Base-by-base conservation (phyloP, 2,113 vertebrate species). In the Phoxinus phoxinus region DNA sequence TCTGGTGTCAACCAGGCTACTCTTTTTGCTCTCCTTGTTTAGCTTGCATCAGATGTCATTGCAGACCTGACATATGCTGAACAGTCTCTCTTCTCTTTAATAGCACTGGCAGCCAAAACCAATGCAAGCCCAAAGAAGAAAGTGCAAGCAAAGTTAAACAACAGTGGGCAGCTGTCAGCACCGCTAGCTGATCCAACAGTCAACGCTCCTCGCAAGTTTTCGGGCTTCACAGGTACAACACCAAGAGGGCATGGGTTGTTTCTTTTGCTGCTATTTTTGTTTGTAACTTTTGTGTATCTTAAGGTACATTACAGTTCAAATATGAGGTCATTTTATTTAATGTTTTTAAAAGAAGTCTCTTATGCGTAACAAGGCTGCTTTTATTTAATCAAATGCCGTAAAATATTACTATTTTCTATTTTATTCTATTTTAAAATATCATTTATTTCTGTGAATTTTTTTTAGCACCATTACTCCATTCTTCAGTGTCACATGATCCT, bases 181-280 rank as follows among this genome's bases (percentile, higher is more conserved):
- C 95, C 96, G 37, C 90, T 93, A 0, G 88, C 93, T 0, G 91
- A 94, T 84, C 92, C 93, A 0, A 85, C 93, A 6, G 86, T 67
- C 84, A 96, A 96, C 7, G 96, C 96, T 0, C 97, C 97, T 3
- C 96, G 97, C 86, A 99, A 99, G 88, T 99, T 99, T 91, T 99
- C 98, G 73, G 97, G 98, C 63, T 99, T 99, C 90, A 94, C 95
- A 81, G 97, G 98, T 99, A 91, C 84, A 84, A 0, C 2, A 23
- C 67, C 17, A 65, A 67, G 63, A 67, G 63, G 19, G 30, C 15
- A 12, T 25, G 13, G 27, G 6, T 8, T 30, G 3, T 63, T 63
- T 53, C 2, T 30, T 65, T 65, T 30, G 61, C 63, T 67, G 15
- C 30, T 32, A 19, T 19, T 67, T 32, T 67, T 53, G 51, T 53